A percentile compares a stretch with the other conserved stretches of the same genome.
Evolutionary conservation across 2,113 vertebrate genomes (phyloP).

Genomic region (Hemibagrus wyckioides): DNA sequence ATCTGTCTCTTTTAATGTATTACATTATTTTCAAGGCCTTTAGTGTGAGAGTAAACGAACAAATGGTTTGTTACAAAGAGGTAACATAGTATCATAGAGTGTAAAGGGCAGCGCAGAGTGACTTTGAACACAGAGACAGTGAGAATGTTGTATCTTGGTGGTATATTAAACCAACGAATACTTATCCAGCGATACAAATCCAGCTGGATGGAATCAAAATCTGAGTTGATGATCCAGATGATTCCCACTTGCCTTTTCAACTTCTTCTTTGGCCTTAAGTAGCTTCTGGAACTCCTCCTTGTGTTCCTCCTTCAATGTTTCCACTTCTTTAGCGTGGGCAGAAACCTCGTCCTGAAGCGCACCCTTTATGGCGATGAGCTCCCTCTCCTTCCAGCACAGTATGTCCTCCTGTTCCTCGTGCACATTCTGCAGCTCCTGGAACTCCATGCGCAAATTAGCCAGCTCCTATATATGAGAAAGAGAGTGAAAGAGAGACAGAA

Average conservation of each 20-base stretch:
- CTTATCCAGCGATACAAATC: neutral
- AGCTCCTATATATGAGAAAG: slow-evolving; percentile 70
- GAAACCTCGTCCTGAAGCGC: slow-evolving; percentile 93
- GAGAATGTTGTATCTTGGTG: neutral
- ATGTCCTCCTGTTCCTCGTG: slow-evolving; percentile 91
- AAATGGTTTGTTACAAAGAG: neutral
- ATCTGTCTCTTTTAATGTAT: neutral
- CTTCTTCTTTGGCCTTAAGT: slow-evolving; percentile 74
- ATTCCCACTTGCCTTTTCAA: slow-evolving; percentile 74
- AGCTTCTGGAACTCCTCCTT: slow-evolving; percentile 78
- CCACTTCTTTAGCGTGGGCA: slow-evolving; percentile 85
- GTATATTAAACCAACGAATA: neutral
- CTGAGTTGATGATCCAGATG: neutral
- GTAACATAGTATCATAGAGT: neutral
- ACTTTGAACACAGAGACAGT: neutral
- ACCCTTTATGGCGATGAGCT: slow-evolving; percentile 86
- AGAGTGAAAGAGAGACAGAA: neutral
- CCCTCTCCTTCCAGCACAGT: slow-evolving; percentile 80
- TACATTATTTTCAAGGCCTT: neutral
- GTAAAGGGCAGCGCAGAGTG: neutral
- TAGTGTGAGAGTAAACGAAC: neutral
- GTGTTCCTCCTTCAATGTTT: slow-evolving; percentile 83
- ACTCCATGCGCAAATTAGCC: slow-evolving; percentile 80
- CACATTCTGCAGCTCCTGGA: slow-evolving; percentile 80
- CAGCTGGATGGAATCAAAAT: neutral